A percentile compares a stretch with the other conserved stretches of the same genome.
These are phyloP conservation scores for Aphaenogaster rudis DNA, from an alignment of 1,140 invertebrate genomes.

Conservation along the genomic window DNA sequence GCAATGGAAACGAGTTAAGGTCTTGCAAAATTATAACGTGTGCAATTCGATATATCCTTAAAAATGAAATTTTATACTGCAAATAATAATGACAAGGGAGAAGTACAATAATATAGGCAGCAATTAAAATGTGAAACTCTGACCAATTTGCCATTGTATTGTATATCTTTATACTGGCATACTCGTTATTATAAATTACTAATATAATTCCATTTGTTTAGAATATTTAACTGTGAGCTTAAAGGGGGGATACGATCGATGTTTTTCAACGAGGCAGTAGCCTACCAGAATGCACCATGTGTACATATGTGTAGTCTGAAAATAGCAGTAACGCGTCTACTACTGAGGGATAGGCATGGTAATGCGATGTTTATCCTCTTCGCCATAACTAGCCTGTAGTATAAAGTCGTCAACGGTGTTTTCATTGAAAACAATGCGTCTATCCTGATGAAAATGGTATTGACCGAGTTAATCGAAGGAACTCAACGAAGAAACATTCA, in stretches of 20 bases:
- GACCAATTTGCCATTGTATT: background rate
- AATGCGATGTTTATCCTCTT: slow-evolving; percentile 72
- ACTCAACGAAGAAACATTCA: background rate
- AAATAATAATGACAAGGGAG: background rate
- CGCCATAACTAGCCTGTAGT: slow-evolving; percentile 46
- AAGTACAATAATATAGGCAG: background rate
- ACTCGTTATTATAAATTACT: background rate
- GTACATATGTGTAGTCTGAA: slow-evolving; percentile 68
- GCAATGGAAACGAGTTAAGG: background rate
- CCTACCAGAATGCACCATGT: slow-evolving; percentile 49
- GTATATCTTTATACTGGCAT: background rate
- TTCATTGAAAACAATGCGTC: slow-evolving; percentile 63
- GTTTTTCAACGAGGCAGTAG: slow-evolving; percentile 71
- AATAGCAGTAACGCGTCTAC: slow-evolving; percentile 69
- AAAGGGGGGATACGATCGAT: slow-evolving; percentile 30
- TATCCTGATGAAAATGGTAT: slow-evolving; percentile 31
- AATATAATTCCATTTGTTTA: background rate
- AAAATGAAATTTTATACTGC: background rate
- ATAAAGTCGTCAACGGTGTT: slow-evolving; percentile 68
- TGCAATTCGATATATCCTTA: background rate
- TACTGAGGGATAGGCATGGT: slow-evolving; percentile 55
- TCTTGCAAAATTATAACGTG: background rate
- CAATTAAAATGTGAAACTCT: background rate
- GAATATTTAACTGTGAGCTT: background rate
- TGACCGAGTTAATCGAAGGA: slow-evolving; percentile 43